A percentile compares a stretch with the other conserved stretches of the same genome.
Evolutionary conservation across 2,113 vertebrate genomes (phyloP).

Genomic region (Onychostruthus taczanowskii): DNA sequence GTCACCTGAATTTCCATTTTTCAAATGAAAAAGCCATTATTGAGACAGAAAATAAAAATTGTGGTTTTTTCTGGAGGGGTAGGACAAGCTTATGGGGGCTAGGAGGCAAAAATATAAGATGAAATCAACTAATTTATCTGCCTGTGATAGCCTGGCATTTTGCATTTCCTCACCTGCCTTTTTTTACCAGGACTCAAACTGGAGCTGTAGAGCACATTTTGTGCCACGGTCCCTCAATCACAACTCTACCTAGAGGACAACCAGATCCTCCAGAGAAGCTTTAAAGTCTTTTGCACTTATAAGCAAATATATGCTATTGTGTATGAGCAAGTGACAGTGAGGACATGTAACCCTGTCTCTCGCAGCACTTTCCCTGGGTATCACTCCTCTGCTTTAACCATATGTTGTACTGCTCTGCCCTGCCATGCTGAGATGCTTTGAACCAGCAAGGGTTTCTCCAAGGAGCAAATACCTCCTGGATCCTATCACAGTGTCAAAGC

Average conservation of each 20-base stretch:
- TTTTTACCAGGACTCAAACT: neutral
- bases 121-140: neutral
- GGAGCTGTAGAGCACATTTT: neutral
- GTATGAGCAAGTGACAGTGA: neutral
- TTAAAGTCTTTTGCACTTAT: neutral
- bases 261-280: neutral
- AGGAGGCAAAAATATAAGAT: neutral
- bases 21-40: neutral
- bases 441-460: neutral
- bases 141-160: neutral
- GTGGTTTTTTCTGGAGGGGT: neutral
- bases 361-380: neutral
- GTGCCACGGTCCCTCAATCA: neutral
- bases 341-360: neutral
- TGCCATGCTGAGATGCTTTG: neutral
- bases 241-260: neutral
- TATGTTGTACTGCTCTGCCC: neutral
- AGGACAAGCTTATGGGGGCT: accelerated
- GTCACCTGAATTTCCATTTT: neutral
- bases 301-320: neutral
- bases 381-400: neutral
- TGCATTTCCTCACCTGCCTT: neutral
- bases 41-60: neutral
- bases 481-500: neutral
- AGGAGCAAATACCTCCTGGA: neutral